Base-by-base conservation (phyloP, 2,113 vertebrate genomes). In the Ceyx cyanopectus region DNA sequence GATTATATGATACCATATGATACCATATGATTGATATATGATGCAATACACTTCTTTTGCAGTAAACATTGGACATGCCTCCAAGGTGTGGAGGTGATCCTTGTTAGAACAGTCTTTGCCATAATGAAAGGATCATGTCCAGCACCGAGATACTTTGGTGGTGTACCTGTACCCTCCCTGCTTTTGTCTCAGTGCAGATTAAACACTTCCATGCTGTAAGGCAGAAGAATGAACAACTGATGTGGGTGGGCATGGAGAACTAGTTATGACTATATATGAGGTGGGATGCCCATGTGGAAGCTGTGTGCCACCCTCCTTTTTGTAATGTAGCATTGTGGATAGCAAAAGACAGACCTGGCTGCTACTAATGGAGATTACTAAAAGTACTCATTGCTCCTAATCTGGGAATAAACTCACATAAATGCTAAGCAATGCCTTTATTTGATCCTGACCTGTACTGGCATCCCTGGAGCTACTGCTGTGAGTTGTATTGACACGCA, bases 301-400 rank as follows among this genome's bases (percentile, higher is more conserved):
- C 26, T 51, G 27, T 0, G 0, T 76, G 60, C 14, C 48, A 48
- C 22, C 37, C 37, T 87, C 24, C 23, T 62, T 92, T 85, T 77
- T 69, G 34, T 74, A 48, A 32, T 51, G 26, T 61, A 9, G 51
- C 40, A 62, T 81, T 78, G 65, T 54, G 41, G 45, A 41, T 65
- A 90, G 77, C 90, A 92, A 80, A 46, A 85, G 73, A 60, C 53
- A 95, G 73, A 84, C 50, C 54, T 78, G 32, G 16, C 53, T 87
- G 66, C 85, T 80, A 62, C 57, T 88, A 75, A 32, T 75, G 69
- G 69, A 60, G 73, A 65, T 75, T 79, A 81, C 29, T 68, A 48
- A 46, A 72, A 67, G 45, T 27, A 34, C 58, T 88, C 16, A 30
- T 61, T 78, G 57, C 18, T 92, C n/a, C 58, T 92, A 50, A 72